phyloP scores from a whole-genome alignment of 2,113 vertebrate species.

The Perccottus glenii region DNA sequence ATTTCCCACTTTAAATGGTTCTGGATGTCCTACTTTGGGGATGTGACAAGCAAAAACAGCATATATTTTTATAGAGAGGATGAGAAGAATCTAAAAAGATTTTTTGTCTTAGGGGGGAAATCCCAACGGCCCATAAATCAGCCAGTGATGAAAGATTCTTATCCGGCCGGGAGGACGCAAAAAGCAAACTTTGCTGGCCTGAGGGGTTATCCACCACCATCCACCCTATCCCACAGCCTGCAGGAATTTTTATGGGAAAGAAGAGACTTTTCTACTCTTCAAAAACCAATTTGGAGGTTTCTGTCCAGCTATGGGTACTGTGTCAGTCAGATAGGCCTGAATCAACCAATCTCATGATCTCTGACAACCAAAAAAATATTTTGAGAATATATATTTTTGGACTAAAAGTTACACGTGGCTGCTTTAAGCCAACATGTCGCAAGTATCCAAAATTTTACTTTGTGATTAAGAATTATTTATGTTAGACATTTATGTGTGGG shows the following conservation, averaged over 20 bases:
- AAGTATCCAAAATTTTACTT: too few species aligned
- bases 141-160: conserved; percentile 80
- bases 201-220: conserved; percentile 48
- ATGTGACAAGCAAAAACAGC: conserved; percentile 64
- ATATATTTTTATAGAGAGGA: conserved; percentile 65
- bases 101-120: conserved; percentile 72
- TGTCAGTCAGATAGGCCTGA: not conserved
- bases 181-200: conserved; percentile 70
- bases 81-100: conserved; percentile 73
- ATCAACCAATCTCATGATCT: too few species aligned
- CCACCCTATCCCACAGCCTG: conserved; percentile 54
- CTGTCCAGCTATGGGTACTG: not conserved
- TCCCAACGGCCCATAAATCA: conserved; percentile 78
- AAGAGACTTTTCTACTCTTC: conserved; percentile 32
- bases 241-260: conserved; percentile 76
- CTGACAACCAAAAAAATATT: too few species aligned
- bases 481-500: too few species aligned
- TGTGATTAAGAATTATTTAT: too few species aligned
- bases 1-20: conserved; percentile 11
- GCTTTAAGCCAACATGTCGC: too few species aligned
- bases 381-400: too few species aligned
- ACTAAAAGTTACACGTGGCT: not conserved
- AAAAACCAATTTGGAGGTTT: conserved; percentile 1
- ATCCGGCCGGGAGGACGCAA: conserved; percentile 71
- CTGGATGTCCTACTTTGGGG: conserved; percentile 42